phyloP scores from a whole-genome alignment of 2,797 vertebrate species.

The Argentina silus region DNA sequence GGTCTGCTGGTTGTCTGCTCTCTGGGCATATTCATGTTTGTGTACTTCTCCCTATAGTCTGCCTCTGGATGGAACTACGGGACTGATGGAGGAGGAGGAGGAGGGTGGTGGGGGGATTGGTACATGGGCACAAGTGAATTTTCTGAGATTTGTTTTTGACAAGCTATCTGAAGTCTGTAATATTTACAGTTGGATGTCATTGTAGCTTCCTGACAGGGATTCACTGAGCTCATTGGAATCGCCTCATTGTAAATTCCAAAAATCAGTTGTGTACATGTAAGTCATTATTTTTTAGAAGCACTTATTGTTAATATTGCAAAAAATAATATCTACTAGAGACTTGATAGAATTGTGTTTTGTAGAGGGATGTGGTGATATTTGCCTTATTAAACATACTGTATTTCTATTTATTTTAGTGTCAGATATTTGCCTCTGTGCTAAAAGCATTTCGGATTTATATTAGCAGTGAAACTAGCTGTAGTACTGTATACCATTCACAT shows the following conservation, averaged over 20 bases:
- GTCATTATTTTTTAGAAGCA: constrained; percentile 49
- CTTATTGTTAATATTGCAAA: constrained; percentile 53
- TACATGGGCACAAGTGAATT: constrained; percentile 31
- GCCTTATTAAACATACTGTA: constrained; percentile 69
- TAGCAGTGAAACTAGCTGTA: constrained; percentile 3
- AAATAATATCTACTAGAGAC: constrained; percentile 42
- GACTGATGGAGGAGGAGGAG: constrained; percentile 10
- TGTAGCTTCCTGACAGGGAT: constrained; percentile 63
- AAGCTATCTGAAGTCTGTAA: constrained; percentile 69
- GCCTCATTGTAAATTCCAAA: constrained; percentile 43
- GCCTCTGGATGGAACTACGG: constrained; percentile 28
- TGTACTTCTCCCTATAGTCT: constrained; percentile 94
- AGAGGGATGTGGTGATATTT: constrained; percentile 60
- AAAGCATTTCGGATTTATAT: constrained; percentile 5
- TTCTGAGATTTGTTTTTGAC: constrained; percentile 50
- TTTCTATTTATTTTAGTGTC: constrained; percentile 24
- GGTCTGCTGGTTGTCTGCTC: constrained; percentile 88
- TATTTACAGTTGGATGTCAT: constrained; percentile 75
- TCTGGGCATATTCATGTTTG: constrained; percentile 94
- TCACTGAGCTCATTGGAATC: constrained; percentile 53
- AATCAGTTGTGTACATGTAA: constrained; percentile 13
- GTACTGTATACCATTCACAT: not conserved
- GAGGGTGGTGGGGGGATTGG: constrained; percentile 8
- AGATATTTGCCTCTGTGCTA: constrained; percentile 24
- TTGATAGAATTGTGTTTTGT: constrained; percentile 42